Evolutionary conservation across 2,888 invertebrate genomes (phyloP).

Genomic region (Apamea epomidion): DNA sequence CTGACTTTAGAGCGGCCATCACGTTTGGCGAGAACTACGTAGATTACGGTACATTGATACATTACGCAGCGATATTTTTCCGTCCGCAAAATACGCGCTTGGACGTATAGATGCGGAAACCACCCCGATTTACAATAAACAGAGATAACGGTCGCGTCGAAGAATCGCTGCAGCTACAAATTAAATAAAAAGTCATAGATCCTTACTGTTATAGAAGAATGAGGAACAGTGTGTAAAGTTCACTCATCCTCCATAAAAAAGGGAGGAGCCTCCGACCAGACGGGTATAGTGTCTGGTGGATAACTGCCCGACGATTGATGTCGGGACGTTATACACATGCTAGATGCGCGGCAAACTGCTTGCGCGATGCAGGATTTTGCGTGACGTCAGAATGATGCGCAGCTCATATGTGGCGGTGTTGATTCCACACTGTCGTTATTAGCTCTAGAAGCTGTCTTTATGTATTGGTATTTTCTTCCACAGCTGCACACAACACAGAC

Average conservation of each 20-base stretch:
- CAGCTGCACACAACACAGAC: slow-evolving; percentile 85
- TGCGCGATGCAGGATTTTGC: no score
- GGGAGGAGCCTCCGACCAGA: no score
- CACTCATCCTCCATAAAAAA: no score
- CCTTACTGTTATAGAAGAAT: background rate
- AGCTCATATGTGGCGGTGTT: no score
- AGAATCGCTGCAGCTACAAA: background rate
- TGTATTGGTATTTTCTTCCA: slow-evolving; percentile 40
- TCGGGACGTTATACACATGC: no score
- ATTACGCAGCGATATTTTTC: background rate
- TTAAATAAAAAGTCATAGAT: background rate
- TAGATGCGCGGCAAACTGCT: no score
- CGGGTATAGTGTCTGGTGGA: no score
- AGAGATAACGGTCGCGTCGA: background rate
- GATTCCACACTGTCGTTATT: no score
- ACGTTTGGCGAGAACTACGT: background rate
- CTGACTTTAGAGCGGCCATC: background rate
- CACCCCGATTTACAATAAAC: background rate
- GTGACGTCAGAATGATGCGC: no score
- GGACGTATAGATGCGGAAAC: background rate
- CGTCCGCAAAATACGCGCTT: background rate
- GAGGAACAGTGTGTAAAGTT: no score
- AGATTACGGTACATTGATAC: background rate
- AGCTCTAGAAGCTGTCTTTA: background rate
- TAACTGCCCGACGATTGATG: no score